Evolutionary conservation across 2,888 invertebrate species (phyloP), one percentile per base, ranked within the genome.

Genomic region (Boloria selene): DNA sequence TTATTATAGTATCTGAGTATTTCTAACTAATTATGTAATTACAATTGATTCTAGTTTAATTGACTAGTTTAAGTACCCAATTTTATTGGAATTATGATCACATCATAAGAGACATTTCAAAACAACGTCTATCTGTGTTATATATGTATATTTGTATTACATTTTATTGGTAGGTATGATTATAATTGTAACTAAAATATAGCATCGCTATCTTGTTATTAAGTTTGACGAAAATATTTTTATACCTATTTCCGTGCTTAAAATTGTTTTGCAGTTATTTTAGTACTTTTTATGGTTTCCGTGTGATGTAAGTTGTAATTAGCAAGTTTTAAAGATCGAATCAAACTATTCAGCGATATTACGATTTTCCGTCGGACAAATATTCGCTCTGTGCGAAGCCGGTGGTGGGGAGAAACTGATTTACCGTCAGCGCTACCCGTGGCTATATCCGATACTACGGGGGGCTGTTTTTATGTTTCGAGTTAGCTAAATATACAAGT

Each of bases 361-460:
- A 61, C 42, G 65, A 26, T 65, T 61, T 65, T 61, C 61, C 61
- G 65, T 16, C 61, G 53, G 17, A 54, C 49, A 47, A 13, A 59
- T 50, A 52, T n/a, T n/a, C n/a, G n/a, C n/a, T n/a, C n/a, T n/a
- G n/a, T n/a, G n/a, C n/a, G n/a, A n/a, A n/a, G n/a, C n/a, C n/a
- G n/a, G n/a, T n/a, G n/a, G n/a, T n/a, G n/a, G n/a, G n/a, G n/a
- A n/a, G n/a, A n/a, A n/a, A n/a, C n/a, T n/a, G n/a, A n/a, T n/a
- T n/a, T n/a, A n/a, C n/a, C n/a, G n/a, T n/a, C n/a, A n/a, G n/a
- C n/a, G n/a, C n/a, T n/a, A n/a, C n/a, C n/a, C n/a, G n/a, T n/a
- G n/a, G n/a, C n/a, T n/a, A n/a, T n/a, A n/a, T n/a, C n/a, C n/a
- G n/a, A n/a, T n/a, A n/a, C n/a, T n/a, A n/a, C n/a, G n/a, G n/a